phyloP scores from a whole-genome alignment of 2,888 invertebrate genomes.

The Ceratothoa steindachneri region DNA sequence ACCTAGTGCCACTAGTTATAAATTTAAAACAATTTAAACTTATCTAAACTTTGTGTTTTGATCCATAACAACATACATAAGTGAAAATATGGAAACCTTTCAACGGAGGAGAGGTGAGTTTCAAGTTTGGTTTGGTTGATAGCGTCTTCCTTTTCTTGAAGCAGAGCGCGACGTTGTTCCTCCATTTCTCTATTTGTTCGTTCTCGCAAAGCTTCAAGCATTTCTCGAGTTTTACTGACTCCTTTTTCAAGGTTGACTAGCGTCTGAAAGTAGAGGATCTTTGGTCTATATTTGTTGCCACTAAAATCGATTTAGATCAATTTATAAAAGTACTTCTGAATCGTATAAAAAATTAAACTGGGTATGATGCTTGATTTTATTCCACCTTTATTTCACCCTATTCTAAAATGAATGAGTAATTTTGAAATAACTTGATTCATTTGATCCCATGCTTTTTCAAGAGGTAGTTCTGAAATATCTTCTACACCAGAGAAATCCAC shows the following conservation, averaged over 20 bases:
- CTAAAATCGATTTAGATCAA: not conserved
- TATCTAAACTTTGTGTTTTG: too few relatives aligned
- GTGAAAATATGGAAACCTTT: too few relatives aligned
- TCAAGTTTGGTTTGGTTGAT: constrained; percentile 33
- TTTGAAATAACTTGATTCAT: constrained; percentile 42
- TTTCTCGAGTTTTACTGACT: constrained; percentile 17
- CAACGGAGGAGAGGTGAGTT: constrained; percentile 27
- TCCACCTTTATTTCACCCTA: not conserved
- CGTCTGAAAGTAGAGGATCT: constrained; percentile 17
- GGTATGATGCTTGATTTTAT: too few relatives aligned
- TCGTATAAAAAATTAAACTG: not conserved
- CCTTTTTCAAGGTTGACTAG: constrained; percentile 24
- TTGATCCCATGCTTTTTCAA: constrained; percentile 40
- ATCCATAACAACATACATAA: too few relatives aligned
- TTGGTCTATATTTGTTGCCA: not conserved
- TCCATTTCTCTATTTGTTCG: constrained; percentile 25
- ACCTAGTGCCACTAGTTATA: too few relatives aligned
- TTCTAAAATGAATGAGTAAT: too few relatives aligned
- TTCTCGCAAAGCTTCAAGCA: constrained; percentile 30
- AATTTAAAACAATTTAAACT: too few relatives aligned
- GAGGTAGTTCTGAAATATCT: constrained; percentile 4
- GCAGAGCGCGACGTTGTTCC: constrained; percentile 17
- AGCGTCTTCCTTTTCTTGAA: constrained; percentile 33
- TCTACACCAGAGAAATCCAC: not conserved
- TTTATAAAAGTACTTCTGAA: not conserved